Evolutionary conservation across 2,113 vertebrate species (phyloP).

Genomic region (Pao palembangensis): DNA sequence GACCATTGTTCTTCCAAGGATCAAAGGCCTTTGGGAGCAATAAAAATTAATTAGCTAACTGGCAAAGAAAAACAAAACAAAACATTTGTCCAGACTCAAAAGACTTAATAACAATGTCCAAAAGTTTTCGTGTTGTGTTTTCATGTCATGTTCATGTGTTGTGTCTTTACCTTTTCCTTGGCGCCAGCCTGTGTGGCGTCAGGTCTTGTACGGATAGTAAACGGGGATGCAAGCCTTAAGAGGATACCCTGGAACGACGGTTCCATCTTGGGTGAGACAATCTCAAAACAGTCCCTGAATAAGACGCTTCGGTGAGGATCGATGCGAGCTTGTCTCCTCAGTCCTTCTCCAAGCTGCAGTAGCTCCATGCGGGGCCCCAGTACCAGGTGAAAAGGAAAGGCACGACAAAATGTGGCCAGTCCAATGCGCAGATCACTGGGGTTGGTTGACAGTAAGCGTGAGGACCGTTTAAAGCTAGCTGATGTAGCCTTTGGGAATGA

Average conservation of each 20-base stretch:
- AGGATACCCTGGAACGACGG: constrained; percentile 90
- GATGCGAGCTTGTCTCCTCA: constrained; percentile 87
- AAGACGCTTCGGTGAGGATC: constrained; percentile 84
- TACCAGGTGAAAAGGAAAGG: constrained; percentile 95
- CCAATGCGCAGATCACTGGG: constrained; percentile 89
- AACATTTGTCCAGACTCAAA: too few relatives aligned
- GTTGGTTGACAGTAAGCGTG: constrained; percentile 78
- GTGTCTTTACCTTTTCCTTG: constrained; percentile 89
- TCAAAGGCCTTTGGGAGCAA: too few relatives aligned
- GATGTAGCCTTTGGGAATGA: constrained; percentile 72
- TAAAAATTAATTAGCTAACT: too few relatives aligned
- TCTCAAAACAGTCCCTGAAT: constrained; percentile 94
- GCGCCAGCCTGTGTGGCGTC: constrained; percentile 80
- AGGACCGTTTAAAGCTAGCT: constrained; percentile 72
- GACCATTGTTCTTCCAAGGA: too few relatives aligned
- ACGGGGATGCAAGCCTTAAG: constrained; percentile 89
- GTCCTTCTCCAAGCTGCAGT: constrained; percentile 92
- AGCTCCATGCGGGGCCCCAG: constrained; percentile 89
- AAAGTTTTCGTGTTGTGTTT: too few relatives aligned
- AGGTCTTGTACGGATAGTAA: constrained; percentile 89
- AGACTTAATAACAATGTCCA: too few relatives aligned
- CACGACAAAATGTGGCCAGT: constrained; percentile 93
- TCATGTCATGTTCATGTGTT: background rate
- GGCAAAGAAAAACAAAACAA: too few relatives aligned
- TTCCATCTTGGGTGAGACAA: constrained; percentile 90